Evolutionary conservation across 1,140 invertebrate species (phyloP).

Genomic region (Reticulitermes speratus): DNA sequence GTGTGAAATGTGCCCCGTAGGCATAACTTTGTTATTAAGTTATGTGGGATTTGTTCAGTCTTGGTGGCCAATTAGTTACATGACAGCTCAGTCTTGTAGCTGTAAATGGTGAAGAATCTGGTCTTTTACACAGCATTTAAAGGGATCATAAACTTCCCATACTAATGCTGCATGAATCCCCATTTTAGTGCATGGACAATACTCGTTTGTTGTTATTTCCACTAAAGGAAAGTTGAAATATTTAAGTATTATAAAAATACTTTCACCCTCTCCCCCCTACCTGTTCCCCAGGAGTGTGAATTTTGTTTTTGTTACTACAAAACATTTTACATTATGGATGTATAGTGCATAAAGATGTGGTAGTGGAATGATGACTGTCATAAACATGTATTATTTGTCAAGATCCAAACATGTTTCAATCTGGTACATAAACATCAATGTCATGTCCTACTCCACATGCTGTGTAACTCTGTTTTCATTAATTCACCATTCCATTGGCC

Average conservation of each 20-base stretch:
- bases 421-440: no score
- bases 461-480: background rate
- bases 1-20: background rate
- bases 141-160: background rate
- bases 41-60: background rate
- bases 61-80: background rate
- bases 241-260: background rate
- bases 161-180: background rate
- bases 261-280: background rate
- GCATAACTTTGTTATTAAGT: background rate
- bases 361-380: background rate
- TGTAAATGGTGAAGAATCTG: background rate
- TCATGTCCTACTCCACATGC: background rate
- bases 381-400: no score
- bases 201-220: background rate
- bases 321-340: background rate
- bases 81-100: background rate
- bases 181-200: conserved; percentile 5
- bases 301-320: background rate
- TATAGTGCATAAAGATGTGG: background rate
- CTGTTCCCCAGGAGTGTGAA: background rate
- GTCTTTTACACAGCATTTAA: background rate
- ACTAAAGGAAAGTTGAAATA: background rate
- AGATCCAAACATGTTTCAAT: no score
- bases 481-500: background rate